Percentiles rank a stretch among this genome's conserved stretches.
These are phyloP conservation scores for Brachionus asplanchnoidis DNA, from an alignment of 1,140 invertebrate genomes.

Conservation along the genomic window DNA sequence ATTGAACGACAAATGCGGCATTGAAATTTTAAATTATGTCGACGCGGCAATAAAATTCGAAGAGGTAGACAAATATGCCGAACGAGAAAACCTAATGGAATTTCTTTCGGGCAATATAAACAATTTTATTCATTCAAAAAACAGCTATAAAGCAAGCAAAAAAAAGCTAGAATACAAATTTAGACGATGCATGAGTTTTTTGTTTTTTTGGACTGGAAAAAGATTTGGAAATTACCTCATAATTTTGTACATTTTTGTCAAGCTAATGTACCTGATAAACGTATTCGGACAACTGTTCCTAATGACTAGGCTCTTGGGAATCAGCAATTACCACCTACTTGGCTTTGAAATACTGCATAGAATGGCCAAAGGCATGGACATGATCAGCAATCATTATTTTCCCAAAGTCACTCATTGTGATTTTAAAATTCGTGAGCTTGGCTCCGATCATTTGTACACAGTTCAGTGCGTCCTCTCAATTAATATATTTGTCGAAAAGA, in stretches of 20 bases:
- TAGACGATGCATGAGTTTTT: slow-evolving; percentile 40
- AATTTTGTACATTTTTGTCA: slow-evolving; percentile 56
- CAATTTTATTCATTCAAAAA: slow-evolving; percentile 25
- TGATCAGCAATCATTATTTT: slow-evolving; percentile 41
- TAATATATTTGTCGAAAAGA: slow-evolving; percentile 40
- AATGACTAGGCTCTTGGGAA: slow-evolving; percentile 44
- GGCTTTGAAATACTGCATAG: slow-evolving; percentile 18
- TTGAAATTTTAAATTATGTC: slow-evolving; percentile 39
- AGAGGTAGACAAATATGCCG: slow-evolving; percentile 35
- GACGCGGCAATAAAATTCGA: slow-evolving; percentile 36
- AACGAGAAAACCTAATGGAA: slow-evolving; percentile 42
- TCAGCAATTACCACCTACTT: slow-evolving; percentile 44
- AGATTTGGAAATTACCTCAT: slow-evolving; percentile 56
- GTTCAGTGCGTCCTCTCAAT: slow-evolving; percentile 43
- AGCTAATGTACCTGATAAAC: slow-evolving; percentile 57
- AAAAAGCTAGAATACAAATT: not conserved
- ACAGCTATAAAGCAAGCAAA: slow-evolving; percentile 24
- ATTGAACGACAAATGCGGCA: slow-evolving; percentile 43
- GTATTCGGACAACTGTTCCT: slow-evolving; percentile 58
- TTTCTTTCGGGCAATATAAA: slow-evolving; percentile 17
- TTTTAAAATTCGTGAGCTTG: slow-evolving; percentile 39
- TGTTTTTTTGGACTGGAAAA: slow-evolving; percentile 48
- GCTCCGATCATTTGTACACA: slow-evolving; percentile 36
- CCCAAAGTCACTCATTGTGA: slow-evolving; percentile 41
- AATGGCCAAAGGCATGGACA: slow-evolving; percentile 34